Conservation (phyloP, 1,140 invertebrate genomes). For the Drosophila persimilis region DNA sequence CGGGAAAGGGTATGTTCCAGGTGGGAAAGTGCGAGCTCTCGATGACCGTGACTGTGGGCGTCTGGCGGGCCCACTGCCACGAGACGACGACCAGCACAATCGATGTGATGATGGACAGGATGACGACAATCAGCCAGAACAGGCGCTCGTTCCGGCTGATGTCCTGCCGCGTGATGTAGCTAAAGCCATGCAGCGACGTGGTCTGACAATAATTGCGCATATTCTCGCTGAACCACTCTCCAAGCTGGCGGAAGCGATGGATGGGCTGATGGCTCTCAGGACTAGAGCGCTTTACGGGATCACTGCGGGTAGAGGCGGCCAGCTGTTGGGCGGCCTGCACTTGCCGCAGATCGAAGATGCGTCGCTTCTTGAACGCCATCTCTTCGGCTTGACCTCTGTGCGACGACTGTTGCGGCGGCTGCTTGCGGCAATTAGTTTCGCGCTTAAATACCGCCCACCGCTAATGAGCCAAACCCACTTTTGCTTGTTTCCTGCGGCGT, state of each 20-base stretch:
- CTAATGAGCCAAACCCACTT: slow-evolving; percentile 50
- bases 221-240: slow-evolving; percentile 69
- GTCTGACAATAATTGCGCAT: slow-evolving; percentile 83
- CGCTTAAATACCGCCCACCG: slow-evolving; percentile 35
- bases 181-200: slow-evolving; percentile 83
- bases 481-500: slow-evolving; percentile 11
- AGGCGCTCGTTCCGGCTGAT: slow-evolving; percentile 62
- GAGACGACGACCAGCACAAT: slow-evolving; percentile 83
- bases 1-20: slow-evolving; percentile 88
- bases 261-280: background rate
- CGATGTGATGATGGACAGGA: slow-evolving; percentile 82
- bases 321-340: slow-evolving; percentile 57
- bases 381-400: background rate
- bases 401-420: slow-evolving; percentile 13
- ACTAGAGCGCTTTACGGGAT: background rate
- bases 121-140: slow-evolving; percentile 83
- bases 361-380: slow-evolving; percentile 71
- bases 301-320: slow-evolving; percentile 6
- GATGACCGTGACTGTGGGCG: slow-evolving; percentile 85
- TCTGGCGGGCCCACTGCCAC: slow-evolving; percentile 83
- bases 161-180: slow-evolving; percentile 71
- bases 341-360: slow-evolving; percentile 60
- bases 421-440: slow-evolving; percentile 12
- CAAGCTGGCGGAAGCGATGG: slow-evolving; percentile 22
- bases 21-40: slow-evolving; percentile 88